Conservation (phyloP, 2,888 invertebrate genomes). For the Drosophila nr. fundita region DNA sequence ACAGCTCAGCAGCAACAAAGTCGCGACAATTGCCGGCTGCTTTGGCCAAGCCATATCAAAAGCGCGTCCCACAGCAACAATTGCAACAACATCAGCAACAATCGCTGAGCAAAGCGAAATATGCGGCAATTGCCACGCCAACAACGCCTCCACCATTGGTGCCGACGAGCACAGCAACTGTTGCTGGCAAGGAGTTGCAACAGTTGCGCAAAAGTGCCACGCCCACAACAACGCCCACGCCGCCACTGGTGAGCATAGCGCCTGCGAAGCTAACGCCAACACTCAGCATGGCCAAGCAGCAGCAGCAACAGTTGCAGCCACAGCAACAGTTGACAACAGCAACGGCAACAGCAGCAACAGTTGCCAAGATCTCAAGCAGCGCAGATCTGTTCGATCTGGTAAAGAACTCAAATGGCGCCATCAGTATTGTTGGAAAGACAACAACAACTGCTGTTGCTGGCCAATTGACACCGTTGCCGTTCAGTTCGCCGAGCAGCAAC, state of each 20-base stretch:
- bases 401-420: constrained; percentile 82
- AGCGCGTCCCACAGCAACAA: constrained; percentile 53
- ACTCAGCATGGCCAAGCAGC: constrained; percentile 55
- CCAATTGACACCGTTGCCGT: constrained; percentile 55
- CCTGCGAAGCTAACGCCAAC: constrained; percentile 66
- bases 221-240: constrained; percentile 66
- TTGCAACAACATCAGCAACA: constrained; percentile 34
- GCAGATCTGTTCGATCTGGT: constrained; percentile 83
- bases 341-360: constrained; percentile 28
- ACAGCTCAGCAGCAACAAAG: constrained; percentile 30
- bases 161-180: constrained; percentile 67
- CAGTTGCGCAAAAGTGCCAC: constrained; percentile 59
- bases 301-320: constrained; percentile 27
- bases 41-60: constrained; percentile 80
- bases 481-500: constrained; percentile 61
- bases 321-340: constrained; percentile 11
- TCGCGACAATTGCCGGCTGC: constrained; percentile 51
- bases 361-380: constrained; percentile 56
- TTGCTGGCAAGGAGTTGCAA: constrained; percentile 57
- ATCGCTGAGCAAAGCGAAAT: constrained; percentile 61
- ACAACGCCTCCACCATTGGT: constrained; percentile 82
- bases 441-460: not conserved
- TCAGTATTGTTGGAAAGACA: constrained; percentile 66
- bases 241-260: constrained; percentile 81
- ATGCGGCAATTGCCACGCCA: constrained; percentile 78